These are phyloP conservation scores for Cylindroiulus punctatus DNA, from an alignment of 2,888 invertebrate genomes.

Conservation along the genomic window DNA sequence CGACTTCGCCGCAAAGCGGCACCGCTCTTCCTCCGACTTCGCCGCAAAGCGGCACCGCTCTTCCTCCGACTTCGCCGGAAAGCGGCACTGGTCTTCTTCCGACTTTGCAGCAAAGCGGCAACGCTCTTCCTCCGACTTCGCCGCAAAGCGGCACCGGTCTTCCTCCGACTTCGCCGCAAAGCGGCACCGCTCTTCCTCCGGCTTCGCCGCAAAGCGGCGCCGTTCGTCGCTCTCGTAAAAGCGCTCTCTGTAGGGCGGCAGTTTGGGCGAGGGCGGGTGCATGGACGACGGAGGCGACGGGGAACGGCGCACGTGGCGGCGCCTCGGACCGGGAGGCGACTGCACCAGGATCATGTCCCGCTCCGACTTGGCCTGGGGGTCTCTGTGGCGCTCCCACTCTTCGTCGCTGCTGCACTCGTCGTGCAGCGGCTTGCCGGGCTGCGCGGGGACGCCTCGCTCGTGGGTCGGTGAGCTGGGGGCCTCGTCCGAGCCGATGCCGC, in stretches of 20 bases:
- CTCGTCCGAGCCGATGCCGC: constrained; percentile 88
- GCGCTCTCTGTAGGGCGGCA: constrained; percentile 20
- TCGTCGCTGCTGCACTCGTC: constrained; percentile 51
- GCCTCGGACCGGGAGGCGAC: neutral
- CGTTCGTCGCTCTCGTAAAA: neutral
- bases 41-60: no score
- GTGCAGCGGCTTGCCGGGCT: constrained; percentile 19
- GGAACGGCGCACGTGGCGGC: neutral
- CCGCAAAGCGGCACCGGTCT: neutral
- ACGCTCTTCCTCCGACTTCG: no score
- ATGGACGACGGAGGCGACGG: constrained; percentile 42
- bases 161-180: neutral
- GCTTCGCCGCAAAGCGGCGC: neutral
- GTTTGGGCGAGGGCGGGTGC: constrained; percentile 46
- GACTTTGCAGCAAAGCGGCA: no score
- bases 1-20: neutral
- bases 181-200: neutral
- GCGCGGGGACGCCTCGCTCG: constrained; percentile 23
- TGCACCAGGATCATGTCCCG: constrained; percentile 55
- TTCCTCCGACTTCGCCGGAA: no score
- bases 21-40: no score
- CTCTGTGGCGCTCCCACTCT: constrained; percentile 46
- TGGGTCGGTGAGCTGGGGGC: constrained; percentile 71
- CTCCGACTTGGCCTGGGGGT: constrained; percentile 50
- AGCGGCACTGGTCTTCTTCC: no score